Evolutionary conservation across 2,113 vertebrate species (phyloP), one percentile per base, ranked within the genome.

Genomic region (Marcusenius ussheri): DNA sequence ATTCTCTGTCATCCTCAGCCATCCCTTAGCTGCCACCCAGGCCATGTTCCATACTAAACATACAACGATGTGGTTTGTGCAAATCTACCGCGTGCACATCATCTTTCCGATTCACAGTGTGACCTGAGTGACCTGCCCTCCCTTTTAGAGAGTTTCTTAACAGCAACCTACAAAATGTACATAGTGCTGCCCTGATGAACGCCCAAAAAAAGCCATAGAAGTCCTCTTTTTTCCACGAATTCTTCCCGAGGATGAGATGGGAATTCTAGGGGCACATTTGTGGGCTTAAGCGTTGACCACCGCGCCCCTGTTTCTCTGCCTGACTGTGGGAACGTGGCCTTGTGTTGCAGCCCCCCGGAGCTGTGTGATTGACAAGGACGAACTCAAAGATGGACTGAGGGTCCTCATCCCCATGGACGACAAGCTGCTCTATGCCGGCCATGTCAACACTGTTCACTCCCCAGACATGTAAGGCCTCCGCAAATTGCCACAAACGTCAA

Each of bases 381-480:
- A 99, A 90, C 95, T 99, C 93, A 97, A 97, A 92, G 98, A 99
- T 0, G 98, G 98, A 2, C 93, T 99, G 70, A 93, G 98, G 3
- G 98, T 99, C 91, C 96, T 99, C 92, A 99, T 99, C 92, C 98
- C 98, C 51, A 98, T 99, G 98, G 98, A 99, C 24, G 98, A 99
- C 95, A 98, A 99, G 91, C 97, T 99, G 58, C 96, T 99, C 46
- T 99, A 99, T 0, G 98, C 98, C 0, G 98, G 98, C 1, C 98
- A 99, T 0, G 98, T 99, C 91, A 98, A 97, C 95, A 99, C 98
- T 0, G 97, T 99, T 45, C 98, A 99, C 94, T 99, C 98, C 4
- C 98, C 98, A 0, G 98, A 99, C 95, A 99, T 99, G 98, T 99
- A 95, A 99, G 98, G 95, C 45, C 21, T 42, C 74, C 11, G 2